Conservation (phyloP, 35 echinoderm and acorn worm species). For the Eucidaris tribuloides region DNA sequence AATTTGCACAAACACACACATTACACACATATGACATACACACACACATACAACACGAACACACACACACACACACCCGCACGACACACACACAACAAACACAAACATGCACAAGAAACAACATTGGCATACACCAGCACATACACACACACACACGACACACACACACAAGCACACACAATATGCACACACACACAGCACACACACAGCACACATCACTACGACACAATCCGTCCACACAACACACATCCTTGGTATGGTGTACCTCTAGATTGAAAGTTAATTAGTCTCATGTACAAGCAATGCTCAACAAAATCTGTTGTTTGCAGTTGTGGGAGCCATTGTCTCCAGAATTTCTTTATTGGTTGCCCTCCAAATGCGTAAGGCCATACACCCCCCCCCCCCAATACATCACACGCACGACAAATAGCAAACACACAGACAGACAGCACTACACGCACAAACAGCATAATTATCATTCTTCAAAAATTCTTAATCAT, state of each 20-base stretch:
- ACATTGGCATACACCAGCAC: no score
- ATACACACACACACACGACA: neutral
- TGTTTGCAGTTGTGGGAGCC: neutral
- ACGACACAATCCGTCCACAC: neutral
- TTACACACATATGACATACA: neutral
- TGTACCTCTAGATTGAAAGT: neutral
- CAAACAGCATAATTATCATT: no score
- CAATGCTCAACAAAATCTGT: neutral
- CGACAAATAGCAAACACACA: no score
- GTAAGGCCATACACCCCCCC: no score
- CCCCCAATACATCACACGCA: no score
- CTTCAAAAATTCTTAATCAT: no score
- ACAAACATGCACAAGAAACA: neutral
- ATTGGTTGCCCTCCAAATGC: neutral
- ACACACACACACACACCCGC: neutral
- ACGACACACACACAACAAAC: neutral
- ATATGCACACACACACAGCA: neutral
- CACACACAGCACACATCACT: neutral
- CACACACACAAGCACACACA: neutral
- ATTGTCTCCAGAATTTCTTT: neutral
- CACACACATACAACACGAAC: neutral
- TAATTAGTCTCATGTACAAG: neutral
- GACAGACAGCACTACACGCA: no score
- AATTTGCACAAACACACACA: neutral
- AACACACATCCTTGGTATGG: neutral